Conservation (phyloP, 2,888 invertebrate species). For the Eucera pruinosa region DNA sequence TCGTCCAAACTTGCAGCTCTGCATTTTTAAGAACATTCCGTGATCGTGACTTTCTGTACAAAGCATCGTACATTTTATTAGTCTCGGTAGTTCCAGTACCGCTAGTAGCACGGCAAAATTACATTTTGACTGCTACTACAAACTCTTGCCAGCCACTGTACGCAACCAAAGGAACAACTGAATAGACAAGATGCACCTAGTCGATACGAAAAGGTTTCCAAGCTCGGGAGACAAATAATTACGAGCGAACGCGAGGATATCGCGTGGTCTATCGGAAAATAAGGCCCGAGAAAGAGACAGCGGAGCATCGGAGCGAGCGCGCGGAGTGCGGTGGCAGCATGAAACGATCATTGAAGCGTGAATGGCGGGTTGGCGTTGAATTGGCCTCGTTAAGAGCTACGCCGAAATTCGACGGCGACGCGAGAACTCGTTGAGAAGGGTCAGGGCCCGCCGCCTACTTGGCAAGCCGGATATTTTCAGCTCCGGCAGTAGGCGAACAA, state of each 20-base stretch:
- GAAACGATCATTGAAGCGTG: constrained; percentile 16
- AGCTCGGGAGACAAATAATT: not conserved
- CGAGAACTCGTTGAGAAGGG: constrained; percentile 76
- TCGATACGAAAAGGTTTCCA: not conserved
- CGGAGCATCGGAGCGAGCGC: not conserved
- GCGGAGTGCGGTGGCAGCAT: not conserved
- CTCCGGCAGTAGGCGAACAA: constrained; percentile 78
- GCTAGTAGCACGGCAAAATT: too few species aligned
- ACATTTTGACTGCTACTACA: too few species aligned
- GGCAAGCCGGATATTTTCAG: constrained; percentile 79
- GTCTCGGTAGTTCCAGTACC: too few species aligned
- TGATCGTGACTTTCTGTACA: too few species aligned
- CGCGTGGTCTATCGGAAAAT: not conserved
- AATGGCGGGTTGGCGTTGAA: constrained; percentile 27
- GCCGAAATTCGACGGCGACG: constrained; percentile 55
- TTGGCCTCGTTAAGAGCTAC: constrained; percentile 52
- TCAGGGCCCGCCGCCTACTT: constrained; percentile 71
- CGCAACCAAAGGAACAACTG: too few species aligned
- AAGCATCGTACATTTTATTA: too few species aligned
- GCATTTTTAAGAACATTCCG: too few species aligned
- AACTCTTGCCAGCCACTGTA: too few species aligned
- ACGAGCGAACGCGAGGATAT: not conserved
- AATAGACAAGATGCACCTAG: too few species aligned
- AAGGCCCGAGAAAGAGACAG: not conserved
- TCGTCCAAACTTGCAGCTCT: too few species aligned